Evolutionary conservation across 2,113 vertebrate species (phyloP).

Genomic region (Sclerurus mexicanus): DNA sequence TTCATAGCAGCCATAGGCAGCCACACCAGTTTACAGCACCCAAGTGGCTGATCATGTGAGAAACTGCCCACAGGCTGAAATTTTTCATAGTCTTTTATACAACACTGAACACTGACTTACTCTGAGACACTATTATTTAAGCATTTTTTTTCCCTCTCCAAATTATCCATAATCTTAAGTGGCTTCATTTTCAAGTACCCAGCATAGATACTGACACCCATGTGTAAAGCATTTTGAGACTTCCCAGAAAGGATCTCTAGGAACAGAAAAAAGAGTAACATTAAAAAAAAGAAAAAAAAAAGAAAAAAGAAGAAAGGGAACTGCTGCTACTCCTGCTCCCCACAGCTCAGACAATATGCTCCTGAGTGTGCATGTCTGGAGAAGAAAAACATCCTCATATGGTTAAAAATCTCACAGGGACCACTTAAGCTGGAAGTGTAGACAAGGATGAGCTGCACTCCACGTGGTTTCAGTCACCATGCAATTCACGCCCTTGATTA

Average conservation of each 20-base stretch:
- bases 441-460: neutral
- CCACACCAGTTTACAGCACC: neutral
- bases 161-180: neutral
- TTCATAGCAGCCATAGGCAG: neutral
- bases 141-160: neutral
- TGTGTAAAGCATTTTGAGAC: neutral
- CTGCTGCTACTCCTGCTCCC: neutral
- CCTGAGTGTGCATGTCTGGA: neutral
- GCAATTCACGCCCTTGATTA: neutral
- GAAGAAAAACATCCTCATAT: neutral
- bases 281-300: neutral
- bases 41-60: neutral
- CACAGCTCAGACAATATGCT: neutral
- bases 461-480: neutral
- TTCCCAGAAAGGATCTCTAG: neutral
- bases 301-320: neutral
- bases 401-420: neutral
- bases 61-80: neutral
- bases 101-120: neutral
- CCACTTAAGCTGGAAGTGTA: neutral
- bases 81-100: neutral
- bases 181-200: neutral
- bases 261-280: neutral
- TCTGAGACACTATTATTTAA: neutral
- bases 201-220: neutral